Evolutionary conservation across 2,797 vertebrate genomes (phyloP), one percentile per base, ranked within the genome.

Genomic region (Melanogrammus aeglefinus): DNA sequence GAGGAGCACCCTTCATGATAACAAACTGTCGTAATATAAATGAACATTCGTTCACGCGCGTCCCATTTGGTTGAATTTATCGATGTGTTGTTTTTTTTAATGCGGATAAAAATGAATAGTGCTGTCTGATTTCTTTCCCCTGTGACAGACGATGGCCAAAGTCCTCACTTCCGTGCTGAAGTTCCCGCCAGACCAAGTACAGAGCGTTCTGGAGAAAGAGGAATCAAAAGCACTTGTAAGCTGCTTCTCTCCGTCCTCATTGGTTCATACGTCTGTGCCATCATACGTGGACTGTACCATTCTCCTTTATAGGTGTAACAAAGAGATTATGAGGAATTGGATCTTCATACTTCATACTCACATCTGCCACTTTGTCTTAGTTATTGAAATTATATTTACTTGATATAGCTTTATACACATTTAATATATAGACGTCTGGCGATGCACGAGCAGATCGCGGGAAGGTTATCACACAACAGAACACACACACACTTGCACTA

Each of bases 111-210:
- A 24, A 63, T 24, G 6, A 63, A 69, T 27, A 13, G n/a, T 7
- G 63, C 10, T 27, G 69, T 13, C 5, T 31, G 78, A 51, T 76
- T 79, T 73, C 27, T 39, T 13, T 75, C 51, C 27, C 77, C 38
- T 35, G 83, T 79, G 82, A 16, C 88, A 99, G 98, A 99, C 98
- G 3, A 98, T 99, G 97, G 98, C 98, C 87, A 99, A 99, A 91
- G 97, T 99, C 80, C 97, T 99, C 85, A 99, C 98, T 38, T 97
- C 97, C 79, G 96, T 99, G 87, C 93, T 99, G 74, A 98, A 96
- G 93, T 99, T 99, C 88, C 94, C 98, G 87, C 93, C 95, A 77
- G 98, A 99, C 77, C 96, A 98, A 90, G 91, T 95, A 33, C 95
- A 98, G 91, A 98, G 96, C 86, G 96, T 99, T 92, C 89, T 99